Percentiles rank a stretch among this genome's conserved stretches.
Evolutionary conservation across 1,140 invertebrate species (phyloP).

Genomic region (Papilio machaon): DNA sequence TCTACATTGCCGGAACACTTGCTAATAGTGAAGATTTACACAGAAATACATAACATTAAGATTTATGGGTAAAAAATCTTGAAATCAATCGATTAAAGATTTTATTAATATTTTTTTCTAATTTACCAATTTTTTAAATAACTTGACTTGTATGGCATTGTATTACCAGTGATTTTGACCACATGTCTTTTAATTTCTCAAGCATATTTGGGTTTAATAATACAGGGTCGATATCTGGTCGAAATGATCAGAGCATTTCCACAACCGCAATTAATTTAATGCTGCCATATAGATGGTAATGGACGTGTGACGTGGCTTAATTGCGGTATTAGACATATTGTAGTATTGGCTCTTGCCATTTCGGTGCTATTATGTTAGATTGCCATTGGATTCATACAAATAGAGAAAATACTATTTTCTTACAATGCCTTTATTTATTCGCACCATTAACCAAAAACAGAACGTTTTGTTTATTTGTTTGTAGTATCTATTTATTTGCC

Average conservation of each 20-base stretch:
- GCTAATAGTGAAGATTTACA: too few species aligned
- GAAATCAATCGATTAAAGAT: neutral
- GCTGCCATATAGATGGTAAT: slow-evolving; percentile 10
- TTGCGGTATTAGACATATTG: slow-evolving; percentile 18
- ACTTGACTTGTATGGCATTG: neutral
- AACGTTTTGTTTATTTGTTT: too few species aligned
- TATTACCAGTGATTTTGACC: too few species aligned
- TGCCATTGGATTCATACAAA: neutral
- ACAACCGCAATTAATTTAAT: slow-evolving; percentile 25
- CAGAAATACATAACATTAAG: too few species aligned
- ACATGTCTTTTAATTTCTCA: neutral
- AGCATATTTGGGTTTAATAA: neutral
- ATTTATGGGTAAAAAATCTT: neutral
- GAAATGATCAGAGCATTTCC: slow-evolving; percentile 15
- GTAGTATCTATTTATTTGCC: too few species aligned
- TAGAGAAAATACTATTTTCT: neutral
- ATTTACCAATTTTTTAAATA: too few species aligned
- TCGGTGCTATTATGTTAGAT: neutral
- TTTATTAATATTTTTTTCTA: neutral
- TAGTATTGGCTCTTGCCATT: slow-evolving; percentile 16
- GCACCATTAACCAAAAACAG: too few species aligned
- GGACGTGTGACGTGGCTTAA: slow-evolving; percentile 20
- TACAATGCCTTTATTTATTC: too few species aligned
- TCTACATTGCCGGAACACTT: neutral
- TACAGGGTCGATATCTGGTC: neutral